Base-by-base conservation (phyloP, 2,888 invertebrate species). In the Heteropelma amictum region DNA sequence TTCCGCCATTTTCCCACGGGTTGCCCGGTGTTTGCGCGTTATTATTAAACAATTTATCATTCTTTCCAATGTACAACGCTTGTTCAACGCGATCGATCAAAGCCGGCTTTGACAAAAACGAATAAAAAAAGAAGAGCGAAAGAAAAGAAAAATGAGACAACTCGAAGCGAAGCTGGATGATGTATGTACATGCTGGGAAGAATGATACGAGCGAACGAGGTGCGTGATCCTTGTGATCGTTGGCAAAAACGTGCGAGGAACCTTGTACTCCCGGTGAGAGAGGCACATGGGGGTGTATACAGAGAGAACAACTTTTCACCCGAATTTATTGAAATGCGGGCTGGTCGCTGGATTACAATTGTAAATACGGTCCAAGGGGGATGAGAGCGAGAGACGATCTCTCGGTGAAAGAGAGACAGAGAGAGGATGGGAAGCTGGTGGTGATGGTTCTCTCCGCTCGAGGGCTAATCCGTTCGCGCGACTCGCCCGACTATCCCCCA, bases 261-360 rank as follows among this genome's bases (percentile, higher is more conserved):
- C 42, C 42, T 51, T 42, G 30, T 54, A 38, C 49, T 33, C 45
- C 28, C 53, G 17, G n/a, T 40, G 53, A 47, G 65, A 60, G 74
- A 54, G 75, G 49, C 40, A n/a, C n/a, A n/a, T n/a, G n/a, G n/a
- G n/a, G n/a, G n/a, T n/a, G n/a, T n/a, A n/a, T n/a, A n/a, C n/a
- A n/a, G n/a, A n/a, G n/a, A n/a, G n/a, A n/a, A n/a, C 71, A 71
- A 71, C 71, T 75, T 75, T 75, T 75, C 75, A 67, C 71, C 68
- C 71, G 71, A 75, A 75, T 75, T 75, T 75, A 75, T 75, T 75
- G 75, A 75, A 75, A 75, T 71, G 58, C 75, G 75, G 71, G 71
- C 54, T 38, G 71, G 71, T 35, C 61, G 56, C 42, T 67, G 75
- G 75, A 75, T 75, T 75, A 75, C 75, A 75, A 75, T 75, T 75